Conservation (phyloP, 2,113 vertebrate genomes). For the Lepus timidus region DNA sequence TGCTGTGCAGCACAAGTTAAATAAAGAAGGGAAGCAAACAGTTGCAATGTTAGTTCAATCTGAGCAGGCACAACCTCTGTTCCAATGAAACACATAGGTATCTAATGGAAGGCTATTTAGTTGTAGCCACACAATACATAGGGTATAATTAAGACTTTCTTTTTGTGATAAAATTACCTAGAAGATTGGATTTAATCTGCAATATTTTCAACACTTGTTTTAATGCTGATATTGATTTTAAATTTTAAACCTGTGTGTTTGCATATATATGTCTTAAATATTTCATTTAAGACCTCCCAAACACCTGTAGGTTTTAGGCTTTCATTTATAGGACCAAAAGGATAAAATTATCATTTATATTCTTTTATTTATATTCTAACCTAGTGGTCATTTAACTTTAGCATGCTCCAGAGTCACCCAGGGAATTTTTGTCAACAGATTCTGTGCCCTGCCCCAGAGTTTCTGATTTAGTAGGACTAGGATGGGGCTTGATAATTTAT, state of each 20-base stretch:
- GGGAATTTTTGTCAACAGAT: neutral
- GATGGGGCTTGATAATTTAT: neutral
- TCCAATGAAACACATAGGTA: neutral
- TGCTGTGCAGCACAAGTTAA: conserved; percentile 34
- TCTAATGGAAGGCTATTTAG: neutral
- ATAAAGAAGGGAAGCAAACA: neutral
- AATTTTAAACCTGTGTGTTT: neutral
- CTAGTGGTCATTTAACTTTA: neutral
- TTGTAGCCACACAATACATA: neutral
- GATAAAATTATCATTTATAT: neutral
- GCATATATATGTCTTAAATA: neutral
- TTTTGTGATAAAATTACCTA: neutral
- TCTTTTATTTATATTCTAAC: neutral
- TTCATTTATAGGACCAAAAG: neutral
- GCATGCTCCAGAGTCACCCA: neutral
- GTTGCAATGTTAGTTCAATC: conserved; percentile 11
- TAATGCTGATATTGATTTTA: neutral
- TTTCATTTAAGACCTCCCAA: neutral
- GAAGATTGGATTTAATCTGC: neutral
- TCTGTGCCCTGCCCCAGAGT: neutral
- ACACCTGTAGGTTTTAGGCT: neutral
- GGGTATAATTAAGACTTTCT: conserved; percentile 1
- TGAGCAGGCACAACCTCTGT: neutral
- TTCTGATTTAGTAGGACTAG: neutral
- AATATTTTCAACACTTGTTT: conserved; percentile 1